Base-by-base conservation (phyloP, 2,113 vertebrate genomes). In the Gavia stellata region DNA sequence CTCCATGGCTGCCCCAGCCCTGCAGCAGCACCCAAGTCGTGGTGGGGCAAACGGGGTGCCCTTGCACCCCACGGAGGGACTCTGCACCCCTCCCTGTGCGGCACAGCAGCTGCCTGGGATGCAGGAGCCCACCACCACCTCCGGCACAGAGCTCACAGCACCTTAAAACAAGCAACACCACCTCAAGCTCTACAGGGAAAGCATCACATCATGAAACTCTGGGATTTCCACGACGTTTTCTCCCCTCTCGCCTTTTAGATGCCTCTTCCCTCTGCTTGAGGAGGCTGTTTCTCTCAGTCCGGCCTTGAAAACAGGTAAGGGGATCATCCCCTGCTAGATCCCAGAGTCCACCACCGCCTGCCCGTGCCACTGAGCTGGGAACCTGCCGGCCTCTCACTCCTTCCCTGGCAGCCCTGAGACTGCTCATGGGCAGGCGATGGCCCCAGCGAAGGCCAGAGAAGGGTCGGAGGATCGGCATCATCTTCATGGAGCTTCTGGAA, bases 361-460 rank as follows among this genome's bases (percentile, higher is more conserved):
- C n/a, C 59, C 0, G 2, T 3, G 9, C 19, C 63, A 61, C 20
- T 0, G 2, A 53, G 55, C 38, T 47, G 70, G n/a, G 31, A 63
- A 55, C 28, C 55, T n/a, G 25, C 19, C 0, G 15, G 49, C 45
- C 24, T 85, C 80, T 85, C 2, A 2, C 36, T 47, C 63, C 73
- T 71, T 19, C 55, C 9, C 4, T 1, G 1, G 56, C 68, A 45
- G 58, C 42, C 42, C 47, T 4, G 5, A 70, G 72, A 26, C 45
- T 33, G 59, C 68, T 62, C 79, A 12, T 0, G 10, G 73, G 42
- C 53, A 65, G 6, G 24, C 1, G 0, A 61, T 2, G 12, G 72
- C 23, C 47, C 17, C 26, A 6, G 68, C 0, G 2, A 74, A 56
- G 65, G 42, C 66, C 87, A 62, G 53, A 67, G 49, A 62, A 93